Evolutionary conservation across 2,113 vertebrate genomes (phyloP).

Genomic region (Baryphthengus martii): DNA sequence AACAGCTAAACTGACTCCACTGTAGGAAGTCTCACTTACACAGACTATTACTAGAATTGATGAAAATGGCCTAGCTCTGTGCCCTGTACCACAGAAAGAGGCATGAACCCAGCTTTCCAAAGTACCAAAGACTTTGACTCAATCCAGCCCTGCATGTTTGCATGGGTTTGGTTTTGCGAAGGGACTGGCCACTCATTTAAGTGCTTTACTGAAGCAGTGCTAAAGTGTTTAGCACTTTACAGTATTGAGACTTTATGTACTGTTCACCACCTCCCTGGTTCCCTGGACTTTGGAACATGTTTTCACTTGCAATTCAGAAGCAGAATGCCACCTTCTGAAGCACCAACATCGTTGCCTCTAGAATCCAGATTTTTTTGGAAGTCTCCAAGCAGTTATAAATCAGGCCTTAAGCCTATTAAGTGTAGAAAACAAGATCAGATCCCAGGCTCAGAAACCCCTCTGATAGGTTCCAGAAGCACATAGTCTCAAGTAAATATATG

Average conservation of each 20-base stretch:
- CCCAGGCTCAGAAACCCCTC: background rate
- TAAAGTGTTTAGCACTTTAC: background rate
- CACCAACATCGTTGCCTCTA: background rate
- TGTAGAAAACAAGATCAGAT: background rate
- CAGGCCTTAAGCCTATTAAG: background rate
- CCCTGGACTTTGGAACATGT: background rate
- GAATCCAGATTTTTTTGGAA: background rate
- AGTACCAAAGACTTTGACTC: background rate
- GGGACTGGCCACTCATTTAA: background rate
- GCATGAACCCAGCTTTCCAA: background rate
- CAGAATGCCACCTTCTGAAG: conserved; percentile 11
- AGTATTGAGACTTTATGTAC: background rate
- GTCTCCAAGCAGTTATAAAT: background rate
- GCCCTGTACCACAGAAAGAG: background rate
- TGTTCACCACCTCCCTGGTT: background rate
- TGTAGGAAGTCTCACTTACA: background rate
- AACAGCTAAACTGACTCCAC: background rate
- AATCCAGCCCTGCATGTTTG: background rate
- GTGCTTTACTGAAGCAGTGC: background rate
- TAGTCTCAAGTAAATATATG: background rate
- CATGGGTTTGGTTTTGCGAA: background rate
- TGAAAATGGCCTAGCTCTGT: background rate
- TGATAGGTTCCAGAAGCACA: background rate
- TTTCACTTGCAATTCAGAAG: background rate
- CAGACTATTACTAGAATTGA: background rate